These are phyloP conservation scores for Drosophila persimilis DNA, from an alignment of 1,140 invertebrate species.

Conservation along the genomic window DNA sequence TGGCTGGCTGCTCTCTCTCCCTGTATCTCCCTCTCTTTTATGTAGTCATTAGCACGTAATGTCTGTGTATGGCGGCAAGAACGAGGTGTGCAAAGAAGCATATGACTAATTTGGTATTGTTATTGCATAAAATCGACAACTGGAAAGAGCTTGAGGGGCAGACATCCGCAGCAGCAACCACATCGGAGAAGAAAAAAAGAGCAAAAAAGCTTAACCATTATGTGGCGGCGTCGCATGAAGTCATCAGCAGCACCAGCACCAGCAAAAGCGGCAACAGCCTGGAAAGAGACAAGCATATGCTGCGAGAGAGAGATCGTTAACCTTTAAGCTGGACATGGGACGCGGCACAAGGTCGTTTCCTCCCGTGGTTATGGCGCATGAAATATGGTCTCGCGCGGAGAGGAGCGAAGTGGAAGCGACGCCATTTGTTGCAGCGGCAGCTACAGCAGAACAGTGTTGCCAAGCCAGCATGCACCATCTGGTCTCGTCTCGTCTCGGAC, in stretches of 20 bases:
- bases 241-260: constrained; percentile 63
- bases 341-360: constrained; percentile 77
- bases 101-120: constrained; percentile 73
- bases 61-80: constrained; percentile 6
- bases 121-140: constrained; percentile 61
- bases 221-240: constrained; percentile 62
- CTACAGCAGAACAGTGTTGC: constrained; percentile 19
- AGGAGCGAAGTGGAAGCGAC: constrained; percentile 20
- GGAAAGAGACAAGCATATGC: constrained; percentile 5
- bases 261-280: constrained; percentile 4
- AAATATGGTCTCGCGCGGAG: neutral
- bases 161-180: too few relatives aligned
- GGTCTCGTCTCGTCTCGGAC: constrained; percentile 30
- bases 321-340: constrained; percentile 74
- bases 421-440: constrained; percentile 34
- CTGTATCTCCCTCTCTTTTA: constrained; percentile 18
- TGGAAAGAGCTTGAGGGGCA: constrained; percentile 25
- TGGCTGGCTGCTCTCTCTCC: constrained; percentile 5
- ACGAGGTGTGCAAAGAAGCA: constrained; percentile 44
- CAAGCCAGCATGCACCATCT: constrained; percentile 58
- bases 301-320: constrained; percentile 76
- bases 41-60: constrained; percentile 69
- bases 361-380: constrained; percentile 18
- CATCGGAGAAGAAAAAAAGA: constrained; percentile 15
- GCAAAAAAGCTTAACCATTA: constrained; percentile 39